Evolutionary conservation across 2,113 vertebrate species (phyloP).

Genomic region (Entosphenus tridentatus): DNA sequence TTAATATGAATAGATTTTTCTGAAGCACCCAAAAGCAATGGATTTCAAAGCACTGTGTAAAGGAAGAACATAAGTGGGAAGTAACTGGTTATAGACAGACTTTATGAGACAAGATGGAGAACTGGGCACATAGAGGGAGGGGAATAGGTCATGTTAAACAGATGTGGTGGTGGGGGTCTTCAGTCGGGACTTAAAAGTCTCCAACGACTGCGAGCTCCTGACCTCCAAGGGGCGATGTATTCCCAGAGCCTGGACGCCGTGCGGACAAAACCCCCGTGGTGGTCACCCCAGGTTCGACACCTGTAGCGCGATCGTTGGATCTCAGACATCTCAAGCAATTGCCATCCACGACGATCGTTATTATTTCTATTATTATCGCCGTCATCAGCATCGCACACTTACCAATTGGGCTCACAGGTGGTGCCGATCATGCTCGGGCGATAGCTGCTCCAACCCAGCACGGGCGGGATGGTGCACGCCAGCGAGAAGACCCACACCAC

Average conservation of each 20-base stretch:
- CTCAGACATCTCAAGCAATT: neutral
- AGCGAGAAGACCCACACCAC: constrained; percentile 64
- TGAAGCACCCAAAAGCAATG: neutral
- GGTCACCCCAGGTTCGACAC: neutral
- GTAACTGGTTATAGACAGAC: too few relatives aligned
- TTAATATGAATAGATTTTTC: neutral
- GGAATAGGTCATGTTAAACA: too few relatives aligned
- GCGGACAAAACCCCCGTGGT: neutral
- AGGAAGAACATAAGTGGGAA: neutral
- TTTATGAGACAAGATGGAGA: too few relatives aligned
- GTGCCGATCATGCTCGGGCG: constrained; percentile 64
- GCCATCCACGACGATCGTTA: neutral
- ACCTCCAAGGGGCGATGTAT: too few relatives aligned
- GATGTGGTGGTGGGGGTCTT: too few relatives aligned
- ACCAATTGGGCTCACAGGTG: constrained; percentile 75
- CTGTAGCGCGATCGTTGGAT: neutral
- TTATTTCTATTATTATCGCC: neutral
- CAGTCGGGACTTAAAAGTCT: too few relatives aligned
- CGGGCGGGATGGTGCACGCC: constrained; percentile 52
- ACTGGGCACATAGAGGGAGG: too few relatives aligned
- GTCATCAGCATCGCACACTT: constrained; percentile 15
- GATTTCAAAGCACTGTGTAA: neutral
- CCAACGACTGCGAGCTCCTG: too few relatives aligned
- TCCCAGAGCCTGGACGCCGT: too few relatives aligned
- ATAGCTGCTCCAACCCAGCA: constrained; percentile 62